Conservation (phyloP, 1,140 invertebrate species). For the Plutomurus gul region DNA sequence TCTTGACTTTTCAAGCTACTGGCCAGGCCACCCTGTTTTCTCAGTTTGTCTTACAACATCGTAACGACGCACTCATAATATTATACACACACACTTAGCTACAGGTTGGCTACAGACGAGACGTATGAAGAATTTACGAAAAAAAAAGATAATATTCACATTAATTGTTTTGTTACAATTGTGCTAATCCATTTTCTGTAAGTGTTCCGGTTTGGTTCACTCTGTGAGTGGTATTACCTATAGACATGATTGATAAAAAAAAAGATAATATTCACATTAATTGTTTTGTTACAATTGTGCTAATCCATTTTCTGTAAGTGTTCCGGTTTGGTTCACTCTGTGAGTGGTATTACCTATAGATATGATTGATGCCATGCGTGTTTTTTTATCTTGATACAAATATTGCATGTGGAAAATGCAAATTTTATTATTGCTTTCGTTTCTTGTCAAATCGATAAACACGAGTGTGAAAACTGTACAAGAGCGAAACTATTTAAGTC, state of each 20-base stretch:
- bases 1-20: constrained; percentile 15
- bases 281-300: constrained; percentile 18
- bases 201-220: no score
- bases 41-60: not conserved
- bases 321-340: no score
- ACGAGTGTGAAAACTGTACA: constrained; percentile 24
- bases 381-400: no score
- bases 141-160: constrained; percentile 8
- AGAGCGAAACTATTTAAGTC: constrained; percentile 4
- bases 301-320: constrained; percentile 25
- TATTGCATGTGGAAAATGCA: not conserved
- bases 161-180: constrained; percentile 26
- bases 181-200: constrained; percentile 18
- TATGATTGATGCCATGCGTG: not conserved
- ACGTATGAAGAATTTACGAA: no score
- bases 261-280: constrained; percentile 17
- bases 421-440: constrained; percentile 13
- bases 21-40: not conserved
- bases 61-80: no score
- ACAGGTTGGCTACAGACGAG: no score
- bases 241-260: not conserved
- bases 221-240: no score
- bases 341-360: no score
- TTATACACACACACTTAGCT: no score
- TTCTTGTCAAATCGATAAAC: not conserved